Base-by-base conservation (phyloP, 2,888 invertebrate species). In the Calameuta idolon region DNA sequence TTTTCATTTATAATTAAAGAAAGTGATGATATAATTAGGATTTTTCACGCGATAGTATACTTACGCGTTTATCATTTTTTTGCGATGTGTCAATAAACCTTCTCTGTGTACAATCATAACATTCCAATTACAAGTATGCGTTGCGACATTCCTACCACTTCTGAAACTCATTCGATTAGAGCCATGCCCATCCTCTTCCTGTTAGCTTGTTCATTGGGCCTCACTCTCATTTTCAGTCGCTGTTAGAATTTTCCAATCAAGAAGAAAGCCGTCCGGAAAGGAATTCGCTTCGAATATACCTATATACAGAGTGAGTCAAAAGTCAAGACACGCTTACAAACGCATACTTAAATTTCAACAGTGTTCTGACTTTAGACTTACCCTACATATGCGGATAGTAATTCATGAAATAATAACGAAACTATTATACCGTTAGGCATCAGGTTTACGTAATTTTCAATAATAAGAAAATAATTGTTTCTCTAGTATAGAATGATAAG, bases 141-240 rank as follows among this genome's bases (percentile, higher is more conserved):
- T 55, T 55, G 55, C 55, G 23, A 55, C 23, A 55, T 15, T 55
- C 55, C 55, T 55, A 55, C 55, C 23, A 23, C 55, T 55, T 23
- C 23, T 23, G 55, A 9, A 15, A 2, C 55, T 23, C 71, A 82
- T 78, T 81, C 83, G 81, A 86, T 84, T 82, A 83, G 83, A 83
- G 83, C 83, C 83, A 79, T 83, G 86, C 88, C 88, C 86, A 89
- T 88, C 89, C 87, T 85, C 83, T 88, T 88, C 87, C 87, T 83
- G 85, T 83, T 81, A 80, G 34, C 73, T 74, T 79, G 77, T 55
- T 68, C 71, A 35, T 30, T 34, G 31, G n/a, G 37, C 68, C 71
- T 34, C 33, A 76, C 76, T 75, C 76, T 76, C 69, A 37, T 79
- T 73, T 76, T 69, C 73, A 35, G 74, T 69, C 75, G 73, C 73